Evolutionary conservation across 2,797 vertebrate genomes (phyloP).

Genomic region (Lerista edwardsae): DNA sequence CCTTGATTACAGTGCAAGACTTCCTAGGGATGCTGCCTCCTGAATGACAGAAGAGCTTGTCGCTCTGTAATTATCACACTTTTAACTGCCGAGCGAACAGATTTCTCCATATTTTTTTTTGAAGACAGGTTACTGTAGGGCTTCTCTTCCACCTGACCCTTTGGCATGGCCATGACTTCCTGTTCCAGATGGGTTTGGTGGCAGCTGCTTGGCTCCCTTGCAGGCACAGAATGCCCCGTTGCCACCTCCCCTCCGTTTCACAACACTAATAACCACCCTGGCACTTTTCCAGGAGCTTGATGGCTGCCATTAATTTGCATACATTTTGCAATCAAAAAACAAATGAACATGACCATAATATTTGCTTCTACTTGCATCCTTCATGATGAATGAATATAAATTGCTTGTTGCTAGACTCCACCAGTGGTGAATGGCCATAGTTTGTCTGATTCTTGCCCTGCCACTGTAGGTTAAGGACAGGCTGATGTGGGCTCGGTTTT

Average conservation of each 20-base stretch:
- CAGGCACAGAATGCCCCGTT: neutral
- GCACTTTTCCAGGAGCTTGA: constrained; percentile 69
- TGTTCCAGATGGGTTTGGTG: constrained; percentile 34
- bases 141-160: constrained; percentile 58
- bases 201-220: constrained; percentile 49
- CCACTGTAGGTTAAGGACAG: constrained; percentile 10
- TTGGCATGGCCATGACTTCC: constrained; percentile 18
- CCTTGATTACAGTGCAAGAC: constrained; percentile 81
- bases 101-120: constrained; percentile 66
- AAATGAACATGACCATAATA: constrained; percentile 72
- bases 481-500: neutral
- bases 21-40: constrained; percentile 80
- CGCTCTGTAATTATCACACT: constrained; percentile 80
- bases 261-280: constrained; percentile 46
- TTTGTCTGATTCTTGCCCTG: constrained; percentile 35
- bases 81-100: constrained; percentile 72
- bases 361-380: constrained; percentile 68
- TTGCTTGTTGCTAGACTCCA: constrained; percentile 49
- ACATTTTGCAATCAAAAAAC: constrained; percentile 74
- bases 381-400: constrained; percentile 66
- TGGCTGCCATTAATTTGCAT: constrained; percentile 66
- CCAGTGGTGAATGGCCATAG: constrained; percentile 54
- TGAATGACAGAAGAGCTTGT: constrained; percentile 76
- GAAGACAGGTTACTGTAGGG: constrained; percentile 58
- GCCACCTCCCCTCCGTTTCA: constrained; percentile 12